Conservation (phyloP, 2,797 vertebrate genomes). For the Phrynocephalus guinanensis region DNA sequence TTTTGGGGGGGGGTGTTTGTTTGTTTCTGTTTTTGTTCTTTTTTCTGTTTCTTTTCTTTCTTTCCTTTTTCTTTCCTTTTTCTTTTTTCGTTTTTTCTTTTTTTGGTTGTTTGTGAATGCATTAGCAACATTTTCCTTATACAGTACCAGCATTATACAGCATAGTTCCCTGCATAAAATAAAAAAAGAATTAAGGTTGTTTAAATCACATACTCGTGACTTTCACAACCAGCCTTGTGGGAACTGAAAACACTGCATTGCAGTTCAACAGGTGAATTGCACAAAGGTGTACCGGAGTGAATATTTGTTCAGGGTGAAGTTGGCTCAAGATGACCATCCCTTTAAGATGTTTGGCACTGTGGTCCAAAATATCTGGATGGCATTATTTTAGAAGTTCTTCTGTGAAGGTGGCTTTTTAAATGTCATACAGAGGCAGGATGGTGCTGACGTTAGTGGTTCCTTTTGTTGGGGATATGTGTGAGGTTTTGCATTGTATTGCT, state of each 20-base stretch:
- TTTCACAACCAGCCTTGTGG: slow-evolving; percentile 50
- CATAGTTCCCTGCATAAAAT: not conserved
- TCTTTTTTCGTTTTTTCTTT: too few relatives aligned
- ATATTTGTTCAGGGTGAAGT: not conserved
- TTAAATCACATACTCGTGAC: slow-evolving; percentile 51
- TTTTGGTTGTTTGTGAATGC: not conserved
- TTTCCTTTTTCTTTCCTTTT: too few relatives aligned
- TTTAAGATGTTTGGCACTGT: not conserved
- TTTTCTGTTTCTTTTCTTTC: too few relatives aligned
- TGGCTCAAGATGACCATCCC: not conserved
- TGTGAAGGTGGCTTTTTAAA: too few relatives aligned
- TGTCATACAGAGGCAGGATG: too few relatives aligned
- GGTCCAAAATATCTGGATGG: not conserved
- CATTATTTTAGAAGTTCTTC: not conserved
- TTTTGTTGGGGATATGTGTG: not conserved
- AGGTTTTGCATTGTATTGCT: not conserved
- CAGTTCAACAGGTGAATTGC: slow-evolving; percentile 53
- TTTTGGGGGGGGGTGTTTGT: too few relatives aligned
- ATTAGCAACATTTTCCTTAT: not conserved
- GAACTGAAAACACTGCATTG: slow-evolving; percentile 62
- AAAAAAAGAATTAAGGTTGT: not conserved
- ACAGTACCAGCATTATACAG: too few relatives aligned
- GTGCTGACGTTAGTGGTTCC: too few relatives aligned
- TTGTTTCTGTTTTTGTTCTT: too few relatives aligned
- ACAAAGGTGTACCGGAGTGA: not conserved